Conservation (phyloP, 2,888 invertebrate genomes). For the Meliscaeva auricollis region DNA sequence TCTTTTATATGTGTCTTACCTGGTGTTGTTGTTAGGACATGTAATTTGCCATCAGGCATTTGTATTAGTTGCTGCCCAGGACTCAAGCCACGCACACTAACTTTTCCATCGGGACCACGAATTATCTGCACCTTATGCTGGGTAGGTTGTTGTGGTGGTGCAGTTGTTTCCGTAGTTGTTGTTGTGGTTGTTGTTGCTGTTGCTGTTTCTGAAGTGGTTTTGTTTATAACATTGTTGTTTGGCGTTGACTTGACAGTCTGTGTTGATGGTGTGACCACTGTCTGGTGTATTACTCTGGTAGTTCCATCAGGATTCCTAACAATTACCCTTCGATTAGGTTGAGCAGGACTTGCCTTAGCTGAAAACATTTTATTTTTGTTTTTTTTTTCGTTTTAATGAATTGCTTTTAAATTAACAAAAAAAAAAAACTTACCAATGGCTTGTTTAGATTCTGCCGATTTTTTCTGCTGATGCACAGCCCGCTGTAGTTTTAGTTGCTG, state of each 20-base stretch:
- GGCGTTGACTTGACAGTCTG: conserved; percentile 87
- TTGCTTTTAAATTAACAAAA: no score
- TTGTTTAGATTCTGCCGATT: conserved; percentile 87
- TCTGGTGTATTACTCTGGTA: conserved; percentile 88
- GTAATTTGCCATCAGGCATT: conserved; percentile 96
- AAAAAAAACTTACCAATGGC: conserved; percentile 78
- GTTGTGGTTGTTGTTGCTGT: conserved; percentile 84
- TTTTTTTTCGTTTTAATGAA: no score
- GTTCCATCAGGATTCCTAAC: conserved; percentile 86
- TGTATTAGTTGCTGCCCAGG: conserved; percentile 97
- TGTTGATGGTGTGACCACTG: conserved; percentile 86
- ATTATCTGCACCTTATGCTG: conserved; percentile 94
- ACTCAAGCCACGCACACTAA: conserved; percentile 95
- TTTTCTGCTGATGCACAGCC: conserved; percentile 94
- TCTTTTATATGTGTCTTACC: conserved; percentile 57
- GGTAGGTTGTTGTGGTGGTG: conserved; percentile 83
- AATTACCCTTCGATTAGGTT: conserved; percentile 83
- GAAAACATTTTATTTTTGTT: neutral
- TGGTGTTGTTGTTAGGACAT: conserved; percentile 87
- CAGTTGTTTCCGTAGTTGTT: conserved; percentile 85
- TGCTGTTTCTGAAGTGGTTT: conserved; percentile 25
- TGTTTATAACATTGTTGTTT: conserved; percentile 84
- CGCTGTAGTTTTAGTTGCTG: conserved; percentile 94
- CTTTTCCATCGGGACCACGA: conserved; percentile 94
- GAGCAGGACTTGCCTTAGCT: conserved; percentile 73